Evolutionary conservation across 2,797 vertebrate genomes (phyloP).

Genomic region (Ara ararauna): DNA sequence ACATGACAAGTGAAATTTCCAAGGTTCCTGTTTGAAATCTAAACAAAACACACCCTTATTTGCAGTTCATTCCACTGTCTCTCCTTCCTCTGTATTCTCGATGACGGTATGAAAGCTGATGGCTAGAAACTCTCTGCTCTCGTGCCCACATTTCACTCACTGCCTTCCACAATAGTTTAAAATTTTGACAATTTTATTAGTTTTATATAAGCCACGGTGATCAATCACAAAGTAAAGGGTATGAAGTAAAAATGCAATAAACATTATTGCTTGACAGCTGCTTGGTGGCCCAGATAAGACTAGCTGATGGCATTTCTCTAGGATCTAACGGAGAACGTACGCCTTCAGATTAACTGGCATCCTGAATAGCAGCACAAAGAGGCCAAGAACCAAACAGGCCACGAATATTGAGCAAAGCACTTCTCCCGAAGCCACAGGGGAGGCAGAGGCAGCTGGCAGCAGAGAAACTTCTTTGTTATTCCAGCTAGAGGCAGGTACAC

Average conservation of each 20-base stretch:
- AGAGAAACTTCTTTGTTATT: background rate
- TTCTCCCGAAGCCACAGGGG: background rate
- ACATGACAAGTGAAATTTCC: background rate
- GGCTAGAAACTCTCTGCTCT: background rate
- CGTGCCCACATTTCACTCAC: background rate
- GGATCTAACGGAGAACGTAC: background rate
- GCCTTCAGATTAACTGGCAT: conserved; percentile 27
- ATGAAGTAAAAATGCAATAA: conserved; percentile 39
- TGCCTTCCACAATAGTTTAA: background rate
- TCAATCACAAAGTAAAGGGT: background rate
- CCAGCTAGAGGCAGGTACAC: background rate
- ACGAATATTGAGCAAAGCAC: background rate
- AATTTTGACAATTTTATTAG: background rate
- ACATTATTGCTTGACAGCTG: conserved; percentile 28
- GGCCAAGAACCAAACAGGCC: background rate
- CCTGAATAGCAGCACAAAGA: background rate
- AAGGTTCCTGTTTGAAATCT: background rate
- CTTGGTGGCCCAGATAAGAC: background rate
- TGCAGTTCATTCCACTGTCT: background rate
- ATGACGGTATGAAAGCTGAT: background rate
- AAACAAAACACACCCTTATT: conserved; percentile 4
- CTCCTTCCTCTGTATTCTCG: background rate
- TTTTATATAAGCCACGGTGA: background rate
- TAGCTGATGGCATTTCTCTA: conserved; percentile 22
- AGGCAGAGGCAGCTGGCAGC: background rate